Conservation (phyloP, 2,113 vertebrate genomes). For the Platysteira castanea region DNA sequence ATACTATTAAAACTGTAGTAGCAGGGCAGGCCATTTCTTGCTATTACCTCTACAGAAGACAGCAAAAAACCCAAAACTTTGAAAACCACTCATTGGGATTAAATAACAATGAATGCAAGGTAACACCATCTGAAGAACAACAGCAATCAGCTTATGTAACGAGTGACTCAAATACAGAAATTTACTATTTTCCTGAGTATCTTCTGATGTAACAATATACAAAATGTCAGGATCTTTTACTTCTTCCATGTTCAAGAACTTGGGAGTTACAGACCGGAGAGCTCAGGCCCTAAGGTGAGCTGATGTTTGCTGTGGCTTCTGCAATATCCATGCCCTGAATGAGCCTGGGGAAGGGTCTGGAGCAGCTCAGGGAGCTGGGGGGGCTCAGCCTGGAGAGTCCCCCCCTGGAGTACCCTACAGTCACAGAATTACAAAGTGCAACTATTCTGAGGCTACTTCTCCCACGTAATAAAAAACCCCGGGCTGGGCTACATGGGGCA, state of each 20-base stretch:
- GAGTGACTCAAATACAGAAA: neutral
- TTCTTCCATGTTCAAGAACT: neutral
- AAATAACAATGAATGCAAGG: neutral
- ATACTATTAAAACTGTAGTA: neutral
- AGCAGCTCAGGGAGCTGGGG: neutral
- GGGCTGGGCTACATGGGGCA: neutral
- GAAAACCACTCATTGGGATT: neutral
- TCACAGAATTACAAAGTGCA: neutral
- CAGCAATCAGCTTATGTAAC: neutral
- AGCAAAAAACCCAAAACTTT: neutral
- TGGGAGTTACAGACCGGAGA: neutral
- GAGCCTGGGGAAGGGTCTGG: neutral
- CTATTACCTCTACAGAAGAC: neutral
- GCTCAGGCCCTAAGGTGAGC: neutral
- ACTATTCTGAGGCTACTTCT: neutral
- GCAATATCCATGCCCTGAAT: neutral
- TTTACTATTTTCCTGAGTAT: neutral
- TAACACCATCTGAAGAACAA: neutral
- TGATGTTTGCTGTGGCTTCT: neutral
- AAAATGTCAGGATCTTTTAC: neutral
- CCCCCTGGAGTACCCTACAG: neutral
- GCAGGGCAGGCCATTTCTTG: neutral
- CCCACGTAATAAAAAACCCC: rapidly evolving
- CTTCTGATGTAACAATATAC: neutral
- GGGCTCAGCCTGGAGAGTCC: neutral